phyloP scores from a whole-genome alignment of 1,140 invertebrate species.

The Bursaphelenchus mucronatus region DNA sequence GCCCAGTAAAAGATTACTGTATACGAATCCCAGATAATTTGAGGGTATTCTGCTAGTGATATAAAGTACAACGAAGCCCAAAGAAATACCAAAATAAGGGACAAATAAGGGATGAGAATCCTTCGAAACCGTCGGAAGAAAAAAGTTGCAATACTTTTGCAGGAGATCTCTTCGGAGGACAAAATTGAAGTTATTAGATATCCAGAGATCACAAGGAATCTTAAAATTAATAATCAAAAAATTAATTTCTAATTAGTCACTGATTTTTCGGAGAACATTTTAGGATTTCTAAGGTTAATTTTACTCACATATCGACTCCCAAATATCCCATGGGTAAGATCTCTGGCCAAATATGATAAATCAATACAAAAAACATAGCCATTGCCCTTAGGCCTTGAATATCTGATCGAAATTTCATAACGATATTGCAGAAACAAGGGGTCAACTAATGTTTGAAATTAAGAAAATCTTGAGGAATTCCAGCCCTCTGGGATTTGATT shows the following conservation, averaged over 20 bases:
- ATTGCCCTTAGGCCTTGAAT: slow-evolving; percentile 1
- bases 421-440: no score
- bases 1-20: background rate
- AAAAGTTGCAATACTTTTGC: background rate
- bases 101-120: background rate
- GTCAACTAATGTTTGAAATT: no score
- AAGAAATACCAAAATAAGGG: background rate
- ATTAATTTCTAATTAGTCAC: no score
- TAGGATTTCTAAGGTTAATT: no score
- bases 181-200: background rate
- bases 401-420: background rate
- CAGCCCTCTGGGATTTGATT: no score
- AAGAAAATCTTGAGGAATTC: no score
- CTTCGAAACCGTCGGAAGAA: background rate
- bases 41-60: background rate
- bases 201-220: background rate
- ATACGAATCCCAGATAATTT: background rate
- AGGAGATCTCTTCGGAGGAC: background rate
- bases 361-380: background rate
- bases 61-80: background rate
- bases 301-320: slow-evolving; percentile 4
- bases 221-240: background rate
- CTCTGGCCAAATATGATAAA: background rate
- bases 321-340: background rate
- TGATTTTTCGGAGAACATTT: background rate